Conservation (phyloP, 2,113 vertebrate species). For the Malurus cyaneus region DNA sequence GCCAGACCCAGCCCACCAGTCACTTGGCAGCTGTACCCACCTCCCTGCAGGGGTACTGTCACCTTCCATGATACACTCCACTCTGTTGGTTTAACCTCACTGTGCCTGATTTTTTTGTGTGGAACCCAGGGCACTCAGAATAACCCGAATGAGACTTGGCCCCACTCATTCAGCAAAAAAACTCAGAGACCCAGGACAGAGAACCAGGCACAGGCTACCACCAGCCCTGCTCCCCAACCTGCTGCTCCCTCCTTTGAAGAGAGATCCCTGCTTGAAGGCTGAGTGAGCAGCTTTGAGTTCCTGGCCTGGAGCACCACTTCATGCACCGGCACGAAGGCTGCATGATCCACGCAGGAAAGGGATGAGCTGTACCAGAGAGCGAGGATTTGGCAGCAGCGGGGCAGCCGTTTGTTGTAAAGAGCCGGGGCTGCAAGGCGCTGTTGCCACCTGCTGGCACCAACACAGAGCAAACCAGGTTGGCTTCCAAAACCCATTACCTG, state of each 20-base stretch:
- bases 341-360: background rate
- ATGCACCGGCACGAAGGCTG: background rate
- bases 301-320: background rate
- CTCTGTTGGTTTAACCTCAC: background rate
- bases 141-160: background rate
- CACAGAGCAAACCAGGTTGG: background rate
- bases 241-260: background rate
- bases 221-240: background rate
- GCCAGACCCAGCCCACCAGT: background rate
- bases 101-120: background rate
- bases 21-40: background rate
- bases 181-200: background rate
- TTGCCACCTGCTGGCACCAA: conserved; percentile 37
- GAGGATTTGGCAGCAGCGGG: accelerated
- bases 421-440: background rate
- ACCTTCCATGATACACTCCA: accelerated
- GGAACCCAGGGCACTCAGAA: accelerated
- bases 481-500: accelerated
- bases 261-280: background rate
- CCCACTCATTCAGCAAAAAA: background rate
- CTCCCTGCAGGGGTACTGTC: background rate
- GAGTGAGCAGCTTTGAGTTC: accelerated
- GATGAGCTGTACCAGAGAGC: accelerated
- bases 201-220: background rate
- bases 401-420: accelerated